Conservation (phyloP, 2,113 vertebrate genomes). For the Colius striatus region DNA sequence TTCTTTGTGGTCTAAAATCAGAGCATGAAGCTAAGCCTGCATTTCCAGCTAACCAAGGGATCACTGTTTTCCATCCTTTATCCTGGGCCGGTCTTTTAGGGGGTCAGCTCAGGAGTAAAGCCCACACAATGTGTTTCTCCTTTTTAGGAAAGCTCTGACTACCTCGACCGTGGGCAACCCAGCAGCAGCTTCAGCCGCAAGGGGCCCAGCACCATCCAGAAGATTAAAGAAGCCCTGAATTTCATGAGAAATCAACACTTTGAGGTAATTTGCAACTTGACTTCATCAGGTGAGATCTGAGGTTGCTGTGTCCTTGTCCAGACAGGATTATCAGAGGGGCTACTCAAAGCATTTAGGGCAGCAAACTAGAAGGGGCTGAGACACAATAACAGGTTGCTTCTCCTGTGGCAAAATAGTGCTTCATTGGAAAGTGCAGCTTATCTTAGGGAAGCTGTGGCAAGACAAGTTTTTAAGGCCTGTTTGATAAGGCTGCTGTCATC, state of each 20-base stretch:
- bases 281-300: not conserved
- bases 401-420: not conserved
- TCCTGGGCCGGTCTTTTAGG: not conserved
- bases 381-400: not conserved
- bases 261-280: conserved; percentile 78
- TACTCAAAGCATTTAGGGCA: not conserved
- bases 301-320: not conserved
- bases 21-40: not conserved
- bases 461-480: not conserved
- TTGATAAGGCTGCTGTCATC: not conserved
- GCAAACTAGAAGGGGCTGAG: not conserved
- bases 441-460: not conserved
- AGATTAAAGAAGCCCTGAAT: conserved; percentile 97
- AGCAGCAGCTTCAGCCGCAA: conserved; percentile 92
- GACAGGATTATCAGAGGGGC: not conserved
- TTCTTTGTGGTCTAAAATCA: not conserved
- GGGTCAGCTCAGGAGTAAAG: not conserved
- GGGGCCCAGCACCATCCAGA: conserved; percentile 95
- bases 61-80: not conserved
- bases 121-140: not conserved
- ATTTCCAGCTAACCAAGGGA: not conserved
- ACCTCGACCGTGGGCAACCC: conserved; percentile 90
- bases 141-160: conserved; percentile 91
- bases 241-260: conserved; percentile 99
- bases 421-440: not conserved